Conservation (phyloP, 2,113 vertebrate genomes). For the Gambusia affinis region DNA sequence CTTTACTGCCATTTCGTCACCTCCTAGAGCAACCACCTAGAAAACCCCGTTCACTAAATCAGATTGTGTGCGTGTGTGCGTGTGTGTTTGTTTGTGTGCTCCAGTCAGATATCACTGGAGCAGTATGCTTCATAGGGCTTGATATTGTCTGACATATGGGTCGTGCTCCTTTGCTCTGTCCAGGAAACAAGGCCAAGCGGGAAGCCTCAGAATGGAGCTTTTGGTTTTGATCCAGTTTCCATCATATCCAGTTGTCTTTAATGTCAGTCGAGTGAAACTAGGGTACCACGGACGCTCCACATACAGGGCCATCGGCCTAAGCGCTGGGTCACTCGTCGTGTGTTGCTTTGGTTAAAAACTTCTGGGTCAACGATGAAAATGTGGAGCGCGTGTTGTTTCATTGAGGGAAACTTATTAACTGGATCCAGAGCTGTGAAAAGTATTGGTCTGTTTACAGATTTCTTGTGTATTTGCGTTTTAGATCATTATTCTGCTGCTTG, state of each 20-base stretch:
- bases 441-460: not conserved
- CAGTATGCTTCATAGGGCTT: constrained; percentile 70
- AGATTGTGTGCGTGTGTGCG: not conserved
- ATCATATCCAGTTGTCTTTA: constrained; percentile 58
- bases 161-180: constrained; percentile 66
- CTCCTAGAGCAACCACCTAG: constrained; percentile 67
- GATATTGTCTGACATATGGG: constrained; percentile 78
- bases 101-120: constrained; percentile 62
- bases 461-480: not conserved
- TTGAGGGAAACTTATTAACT: constrained; percentile 33
- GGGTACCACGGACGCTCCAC: constrained; percentile 39
- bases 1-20: constrained; percentile 63
- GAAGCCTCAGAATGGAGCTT: constrained; percentile 56
- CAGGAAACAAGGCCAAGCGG: constrained; percentile 73
- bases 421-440: not conserved
- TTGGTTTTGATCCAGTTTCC: constrained; percentile 56
- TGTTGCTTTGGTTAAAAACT: constrained; percentile 21
- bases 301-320: constrained; percentile 52
- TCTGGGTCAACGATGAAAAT: constrained; percentile 46
- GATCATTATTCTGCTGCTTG: not conserved
- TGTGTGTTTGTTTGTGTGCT: constrained; percentile 29
- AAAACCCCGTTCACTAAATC: constrained; percentile 61
- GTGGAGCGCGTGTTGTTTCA: constrained; percentile 13
- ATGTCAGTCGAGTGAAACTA: constrained; percentile 55
- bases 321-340: constrained; percentile 44